Conservation (phyloP, 2,888 invertebrate species). For the Meganola albula region DNA sequence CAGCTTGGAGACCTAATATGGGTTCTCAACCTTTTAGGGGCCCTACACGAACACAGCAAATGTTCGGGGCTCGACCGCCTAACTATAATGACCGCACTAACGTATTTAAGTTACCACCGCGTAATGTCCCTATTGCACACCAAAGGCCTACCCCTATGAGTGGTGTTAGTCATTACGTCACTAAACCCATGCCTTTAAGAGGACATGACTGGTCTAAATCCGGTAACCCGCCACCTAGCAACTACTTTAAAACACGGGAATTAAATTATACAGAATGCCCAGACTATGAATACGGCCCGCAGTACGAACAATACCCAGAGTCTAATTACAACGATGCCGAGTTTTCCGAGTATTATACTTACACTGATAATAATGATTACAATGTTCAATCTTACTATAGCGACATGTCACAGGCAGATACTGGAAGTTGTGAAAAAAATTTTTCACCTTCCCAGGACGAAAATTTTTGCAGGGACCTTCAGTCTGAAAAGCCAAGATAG, state of each 20-base stretch:
- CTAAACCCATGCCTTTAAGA: constrained; percentile 5
- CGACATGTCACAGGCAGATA: neutral
- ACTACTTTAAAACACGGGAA: constrained; percentile 25
- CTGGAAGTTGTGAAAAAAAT: neutral
- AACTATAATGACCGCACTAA: constrained; percentile 6
- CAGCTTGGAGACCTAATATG: constrained; percentile 2
- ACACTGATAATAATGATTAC: neutral
- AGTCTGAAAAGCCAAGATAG: constrained; percentile 12
- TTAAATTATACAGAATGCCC: constrained; percentile 18
- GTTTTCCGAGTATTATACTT: neutral
- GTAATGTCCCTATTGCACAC: neutral
- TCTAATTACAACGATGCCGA: neutral
- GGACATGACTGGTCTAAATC: constrained; percentile 20
- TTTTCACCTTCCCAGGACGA: neutral
- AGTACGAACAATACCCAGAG: neutral
- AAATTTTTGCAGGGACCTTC: neutral
- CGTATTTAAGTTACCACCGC: neutral
- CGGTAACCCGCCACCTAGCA: constrained; percentile 22
- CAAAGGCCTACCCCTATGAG: constrained; percentile 16
- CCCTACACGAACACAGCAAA: constrained; percentile 13
- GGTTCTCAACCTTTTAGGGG: neutral
- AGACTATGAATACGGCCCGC: neutral
- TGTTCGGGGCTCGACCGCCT: constrained; percentile 12
- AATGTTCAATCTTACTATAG: neutral
- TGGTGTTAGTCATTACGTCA: constrained; percentile 13